A percentile compares a stretch with the other conserved stretches of the same genome.
Conservation (phyloP, 2,888 invertebrate species). For the Nephrocerus scutellatus region DNA sequence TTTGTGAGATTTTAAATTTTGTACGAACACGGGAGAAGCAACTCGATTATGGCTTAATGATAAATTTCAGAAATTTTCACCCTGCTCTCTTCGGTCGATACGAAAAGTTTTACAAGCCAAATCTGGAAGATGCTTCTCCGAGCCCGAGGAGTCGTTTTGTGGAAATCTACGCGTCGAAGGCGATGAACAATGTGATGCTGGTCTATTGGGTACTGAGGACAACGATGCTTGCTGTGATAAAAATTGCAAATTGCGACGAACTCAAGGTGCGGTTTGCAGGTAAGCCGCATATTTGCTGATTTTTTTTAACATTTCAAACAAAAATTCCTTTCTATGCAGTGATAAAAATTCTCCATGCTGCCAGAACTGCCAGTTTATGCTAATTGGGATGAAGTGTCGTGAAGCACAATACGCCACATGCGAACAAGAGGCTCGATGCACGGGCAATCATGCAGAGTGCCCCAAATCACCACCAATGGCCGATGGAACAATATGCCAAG, state of each 20-base stretch:
- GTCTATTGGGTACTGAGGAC: conserved; percentile 84
- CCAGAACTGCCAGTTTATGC: conserved; percentile 81
- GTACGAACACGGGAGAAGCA: not conserved
- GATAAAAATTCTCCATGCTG: conserved; percentile 97
- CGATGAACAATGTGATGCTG: conserved; percentile 95
- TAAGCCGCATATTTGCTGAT: too few relatives aligned
- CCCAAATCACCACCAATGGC: conserved; percentile 71
- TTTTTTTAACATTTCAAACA: not conserved
- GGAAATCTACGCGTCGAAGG: conserved; percentile 93
- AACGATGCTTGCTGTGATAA: conserved; percentile 91
- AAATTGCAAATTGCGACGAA: conserved; percentile 77
- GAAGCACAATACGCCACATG: conserved; percentile 88
- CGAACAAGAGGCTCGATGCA: conserved; percentile 85
- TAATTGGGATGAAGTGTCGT: conserved; percentile 74
- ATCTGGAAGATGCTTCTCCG: conserved; percentile 84
- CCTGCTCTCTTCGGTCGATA: conserved; percentile 88
- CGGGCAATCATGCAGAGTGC: conserved; percentile 73
- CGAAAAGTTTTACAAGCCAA: conserved; percentile 88
- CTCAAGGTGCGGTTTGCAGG: conserved; percentile 85
- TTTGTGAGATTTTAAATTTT: conserved; percentile 40
- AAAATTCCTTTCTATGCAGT: conserved; percentile 48
- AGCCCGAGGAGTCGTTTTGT: conserved; percentile 92
- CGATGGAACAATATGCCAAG: conserved; percentile 73
- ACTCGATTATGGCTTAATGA: too few relatives aligned
- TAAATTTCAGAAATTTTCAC: conserved; percentile 73